Evolutionary conservation across 2,797 vertebrate species (phyloP).

Genomic region (Limosa lapponica): DNA sequence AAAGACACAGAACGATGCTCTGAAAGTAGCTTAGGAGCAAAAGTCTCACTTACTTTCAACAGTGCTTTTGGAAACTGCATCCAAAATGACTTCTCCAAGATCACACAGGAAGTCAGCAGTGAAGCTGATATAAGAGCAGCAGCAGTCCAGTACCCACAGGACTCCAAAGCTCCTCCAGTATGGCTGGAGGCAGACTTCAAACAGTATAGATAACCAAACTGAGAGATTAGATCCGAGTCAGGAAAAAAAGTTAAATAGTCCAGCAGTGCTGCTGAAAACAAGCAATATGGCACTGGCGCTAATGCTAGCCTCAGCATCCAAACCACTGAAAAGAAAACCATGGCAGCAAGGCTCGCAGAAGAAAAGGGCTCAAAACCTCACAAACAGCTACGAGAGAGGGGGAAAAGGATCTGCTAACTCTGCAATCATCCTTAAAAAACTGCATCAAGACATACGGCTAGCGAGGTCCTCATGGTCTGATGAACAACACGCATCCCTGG

Average conservation of each 20-base stretch:
- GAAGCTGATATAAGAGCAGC: neutral
- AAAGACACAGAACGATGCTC: neutral
- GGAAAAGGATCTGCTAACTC: neutral
- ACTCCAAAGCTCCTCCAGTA: neutral
- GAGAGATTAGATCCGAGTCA: neutral
- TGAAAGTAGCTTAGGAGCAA: neutral
- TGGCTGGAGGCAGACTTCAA: neutral
- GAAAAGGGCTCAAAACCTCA: conserved; percentile 2
- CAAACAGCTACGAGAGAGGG: neutral
- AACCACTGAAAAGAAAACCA: conserved; percentile 23
- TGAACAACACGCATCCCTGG: neutral
- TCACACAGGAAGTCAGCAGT: neutral
- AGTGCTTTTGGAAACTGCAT: neutral
- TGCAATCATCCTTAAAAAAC: neutral
- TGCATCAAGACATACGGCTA: neutral
- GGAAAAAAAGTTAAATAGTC: neutral
- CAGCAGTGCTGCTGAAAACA: conserved; percentile 4
- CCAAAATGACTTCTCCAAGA: neutral
- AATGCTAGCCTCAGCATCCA: neutral
- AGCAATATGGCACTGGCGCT: neutral
- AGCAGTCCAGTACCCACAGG: neutral
- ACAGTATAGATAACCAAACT: neutral
- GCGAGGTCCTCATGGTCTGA: neutral
- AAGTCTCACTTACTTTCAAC: neutral
- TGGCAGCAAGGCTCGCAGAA: neutral